Evolutionary conservation across 2,888 invertebrate species (phyloP).

Genomic region (Graphium colonna): DNA sequence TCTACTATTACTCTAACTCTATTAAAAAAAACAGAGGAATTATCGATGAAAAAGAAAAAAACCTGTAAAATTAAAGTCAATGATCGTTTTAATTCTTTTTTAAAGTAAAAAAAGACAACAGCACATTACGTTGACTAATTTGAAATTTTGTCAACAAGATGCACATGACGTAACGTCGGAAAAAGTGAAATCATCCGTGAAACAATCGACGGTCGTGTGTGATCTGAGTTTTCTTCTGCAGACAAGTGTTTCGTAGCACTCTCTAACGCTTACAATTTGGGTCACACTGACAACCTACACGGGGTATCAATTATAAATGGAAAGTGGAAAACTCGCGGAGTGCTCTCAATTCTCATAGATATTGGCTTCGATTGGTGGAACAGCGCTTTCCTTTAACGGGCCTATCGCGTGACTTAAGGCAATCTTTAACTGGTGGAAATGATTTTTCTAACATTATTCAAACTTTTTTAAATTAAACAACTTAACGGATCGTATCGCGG

Average conservation of each 20-base stretch:
- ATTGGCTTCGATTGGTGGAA: constrained; percentile 27
- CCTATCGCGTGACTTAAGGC: not conserved
- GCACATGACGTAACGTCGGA: too few relatives aligned
- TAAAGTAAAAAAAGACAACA: not conserved
- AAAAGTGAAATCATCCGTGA: not conserved
- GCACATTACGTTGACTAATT: not conserved
- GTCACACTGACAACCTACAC: constrained; percentile 34
- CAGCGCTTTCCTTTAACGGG: not conserved
- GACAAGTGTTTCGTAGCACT: constrained; percentile 1
- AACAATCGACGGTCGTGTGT: not conserved
- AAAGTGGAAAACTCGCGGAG: constrained; percentile 47
- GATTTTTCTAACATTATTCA: too few relatives aligned
- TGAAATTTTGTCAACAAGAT: not conserved
- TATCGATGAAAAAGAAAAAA: too few relatives aligned
- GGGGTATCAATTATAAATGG: constrained; percentile 45
- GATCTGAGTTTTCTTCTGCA: not conserved
- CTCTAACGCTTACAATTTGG: constrained; percentile 24
- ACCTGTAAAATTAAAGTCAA: too few relatives aligned
- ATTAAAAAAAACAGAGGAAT: too few relatives aligned
- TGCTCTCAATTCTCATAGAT: constrained; percentile 31
- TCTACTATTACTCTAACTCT: too few relatives aligned
- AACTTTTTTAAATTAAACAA: too few relatives aligned
- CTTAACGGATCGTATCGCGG: too few relatives aligned
- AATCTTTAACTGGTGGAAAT: not conserved
- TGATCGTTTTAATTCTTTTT: too few relatives aligned